phyloP scores from a whole-genome alignment of 2,797 vertebrate genomes.

The Scarus forsteni region DNA sequence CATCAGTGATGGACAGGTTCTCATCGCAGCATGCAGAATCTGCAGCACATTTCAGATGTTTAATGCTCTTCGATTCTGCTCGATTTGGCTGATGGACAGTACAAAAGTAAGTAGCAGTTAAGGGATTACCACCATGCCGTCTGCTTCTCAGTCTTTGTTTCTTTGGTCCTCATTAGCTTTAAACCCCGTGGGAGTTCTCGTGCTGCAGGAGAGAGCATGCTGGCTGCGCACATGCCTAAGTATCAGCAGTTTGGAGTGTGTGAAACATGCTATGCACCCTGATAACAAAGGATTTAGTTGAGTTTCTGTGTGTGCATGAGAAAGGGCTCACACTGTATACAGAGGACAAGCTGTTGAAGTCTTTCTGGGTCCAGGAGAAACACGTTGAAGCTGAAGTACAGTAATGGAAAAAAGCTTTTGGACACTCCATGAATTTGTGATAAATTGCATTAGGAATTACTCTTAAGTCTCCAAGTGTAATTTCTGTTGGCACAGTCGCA shows the following conservation, averaged over 20 bases:
- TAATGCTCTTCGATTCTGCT: slow-evolving; percentile 55
- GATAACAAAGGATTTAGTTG: slow-evolving; percentile 29
- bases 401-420: too few relatives aligned
- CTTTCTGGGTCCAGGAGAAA: not conserved
- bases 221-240: not conserved
- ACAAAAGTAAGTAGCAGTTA: slow-evolving; percentile 41
- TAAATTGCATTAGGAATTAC: too few relatives aligned
- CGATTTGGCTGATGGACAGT: slow-evolving; percentile 52
- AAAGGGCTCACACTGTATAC: not conserved
- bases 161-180: slow-evolving; percentile 39
- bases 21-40: slow-evolving; percentile 72
- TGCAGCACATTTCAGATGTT: slow-evolving; percentile 50
- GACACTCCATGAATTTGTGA: too few relatives aligned
- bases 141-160: slow-evolving; percentile 51
- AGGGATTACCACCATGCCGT: slow-evolving; percentile 45
- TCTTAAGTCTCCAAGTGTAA: too few relatives aligned
- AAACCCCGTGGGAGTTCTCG: slow-evolving; percentile 24
- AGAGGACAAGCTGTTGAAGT: not conserved
- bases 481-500: too few relatives aligned
- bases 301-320: slow-evolving; percentile 12
- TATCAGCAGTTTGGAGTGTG: slow-evolving; percentile 22
- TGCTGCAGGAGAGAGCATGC: slow-evolving; percentile 18
- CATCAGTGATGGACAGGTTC: slow-evolving; percentile 81
- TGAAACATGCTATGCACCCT: slow-evolving; percentile 12
- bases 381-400: too few relatives aligned